These are phyloP conservation scores for Toxonevra muliebris DNA, from an alignment of 2,888 invertebrate genomes.

Conservation along the genomic window DNA sequence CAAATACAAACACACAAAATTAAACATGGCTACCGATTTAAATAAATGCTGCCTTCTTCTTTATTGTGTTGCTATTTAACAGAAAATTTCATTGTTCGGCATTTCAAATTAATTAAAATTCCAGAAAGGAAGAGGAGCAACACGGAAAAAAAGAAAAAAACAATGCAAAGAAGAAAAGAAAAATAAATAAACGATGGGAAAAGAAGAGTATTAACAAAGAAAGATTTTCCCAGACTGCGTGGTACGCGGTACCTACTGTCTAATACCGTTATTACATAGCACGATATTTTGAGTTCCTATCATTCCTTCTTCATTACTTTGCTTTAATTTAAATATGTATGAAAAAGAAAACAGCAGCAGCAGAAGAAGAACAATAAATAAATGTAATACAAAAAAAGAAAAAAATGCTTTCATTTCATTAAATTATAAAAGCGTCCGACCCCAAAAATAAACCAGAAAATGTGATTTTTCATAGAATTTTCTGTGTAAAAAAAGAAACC, in stretches of 20 bases:
- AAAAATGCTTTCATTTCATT: slow-evolving; percentile 27
- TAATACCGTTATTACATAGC: no score
- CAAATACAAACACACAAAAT: no score
- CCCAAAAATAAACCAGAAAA: not conserved
- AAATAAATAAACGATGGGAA: not conserved
- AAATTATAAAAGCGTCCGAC: not conserved
- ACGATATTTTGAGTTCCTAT: not conserved
- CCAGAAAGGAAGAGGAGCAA: slow-evolving; percentile 7
- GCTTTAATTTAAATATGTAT: not conserved
- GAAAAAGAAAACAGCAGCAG: slow-evolving; percentile 2
- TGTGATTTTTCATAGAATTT: not conserved
- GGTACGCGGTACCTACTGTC: slow-evolving; percentile 19
- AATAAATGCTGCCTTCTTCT: no score
- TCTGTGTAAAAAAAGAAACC: not conserved
- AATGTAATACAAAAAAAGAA: not conserved
- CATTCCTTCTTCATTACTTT: not conserved
- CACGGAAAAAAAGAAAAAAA: not conserved
- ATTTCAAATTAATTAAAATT: slow-evolving; percentile 32
- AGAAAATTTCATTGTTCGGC: slow-evolving; percentile 29
- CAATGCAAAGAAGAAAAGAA: not conserved
- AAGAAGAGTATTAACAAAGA: not conserved
- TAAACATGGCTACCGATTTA: no score
- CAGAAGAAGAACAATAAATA: not conserved
- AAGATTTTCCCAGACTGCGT: slow-evolving; percentile 22
- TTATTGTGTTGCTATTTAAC: no score